Conservation (phyloP, 2,113 vertebrate genomes). For the Passer domesticus region DNA sequence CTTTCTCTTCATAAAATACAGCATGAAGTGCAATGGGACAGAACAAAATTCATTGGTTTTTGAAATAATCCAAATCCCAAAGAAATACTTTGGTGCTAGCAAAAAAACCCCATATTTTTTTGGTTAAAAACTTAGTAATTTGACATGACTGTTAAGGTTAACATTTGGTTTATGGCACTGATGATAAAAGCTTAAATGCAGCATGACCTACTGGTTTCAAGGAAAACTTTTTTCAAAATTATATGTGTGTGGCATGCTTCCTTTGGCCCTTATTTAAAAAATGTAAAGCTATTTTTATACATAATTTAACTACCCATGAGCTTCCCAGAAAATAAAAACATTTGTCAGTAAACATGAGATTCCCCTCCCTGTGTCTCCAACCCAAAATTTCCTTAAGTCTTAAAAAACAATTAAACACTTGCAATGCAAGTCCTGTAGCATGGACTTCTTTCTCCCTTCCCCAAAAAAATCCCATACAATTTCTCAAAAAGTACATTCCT, state of each 20-base stretch:
- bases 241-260: neutral
- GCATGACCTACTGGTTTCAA: neutral
- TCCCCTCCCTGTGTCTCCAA: neutral
- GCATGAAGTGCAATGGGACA: neutral
- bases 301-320: neutral
- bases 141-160: neutral
- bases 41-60: neutral
- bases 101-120: neutral
- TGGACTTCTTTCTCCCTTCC: neutral
- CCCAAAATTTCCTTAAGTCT: neutral
- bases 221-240: neutral
- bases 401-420: neutral
- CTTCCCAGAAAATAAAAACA: neutral
- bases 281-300: neutral
- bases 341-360: neutral
- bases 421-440: neutral
- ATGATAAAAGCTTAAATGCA: neutral
- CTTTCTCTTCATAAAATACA: neutral
- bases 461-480: neutral
- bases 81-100: neutral
- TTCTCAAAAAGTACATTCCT: neutral
- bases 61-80: neutral
- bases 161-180: neutral
- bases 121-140: neutral
- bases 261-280: neutral